Base-by-base conservation (phyloP, 2,113 vertebrate species). In the Scomber scombrus region DNA sequence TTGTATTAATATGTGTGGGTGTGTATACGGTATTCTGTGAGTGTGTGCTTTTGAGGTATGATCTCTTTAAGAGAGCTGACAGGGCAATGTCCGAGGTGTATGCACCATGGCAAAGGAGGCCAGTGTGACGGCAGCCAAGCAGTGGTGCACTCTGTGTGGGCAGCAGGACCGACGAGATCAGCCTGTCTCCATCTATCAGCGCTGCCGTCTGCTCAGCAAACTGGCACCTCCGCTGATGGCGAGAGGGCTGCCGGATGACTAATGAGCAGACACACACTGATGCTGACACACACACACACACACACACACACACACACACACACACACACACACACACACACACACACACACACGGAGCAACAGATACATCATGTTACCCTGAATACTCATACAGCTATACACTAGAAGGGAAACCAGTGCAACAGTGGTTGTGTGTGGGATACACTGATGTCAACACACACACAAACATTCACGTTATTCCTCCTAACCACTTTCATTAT, bases 171-270 rank as follows among this genome's bases (percentile, higher is more conserved):
- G 66, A 66, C 45, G 18, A 78, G 77, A 72, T 77, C 57, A 65
- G 86, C 81, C 80, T 34, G 85, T 85, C 82, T 85, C 73, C 71
- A 82, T 88, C 88, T 83, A 88, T 92, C 88, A 93, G 81, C 47
- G 13, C 85, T 56, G 34, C 50, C 72, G 80, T 63, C 58, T 46
- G 73, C 81, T 77, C 78, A 64, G 82, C 60, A 81, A 90, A 78
- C 63, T 81, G 82, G 78, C 88, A 90, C 80, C 78, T 79, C 69
- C 5, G 1, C 78, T 83, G 88, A 87, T 82, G 85, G 83, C 21
- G 9, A 77, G 71, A 80, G 79, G 52, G 40, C 77, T 65, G 79
- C 71, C 63, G 31, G 75, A 81, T 92, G 88, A 90, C 84, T 86
- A 86, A 90, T 16, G 14, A 78, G 63, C 29, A 84, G 40, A 62